Evolutionary conservation across 2,888 invertebrate genomes (phyloP).

Genomic region (Eupithecia vulgata): DNA sequence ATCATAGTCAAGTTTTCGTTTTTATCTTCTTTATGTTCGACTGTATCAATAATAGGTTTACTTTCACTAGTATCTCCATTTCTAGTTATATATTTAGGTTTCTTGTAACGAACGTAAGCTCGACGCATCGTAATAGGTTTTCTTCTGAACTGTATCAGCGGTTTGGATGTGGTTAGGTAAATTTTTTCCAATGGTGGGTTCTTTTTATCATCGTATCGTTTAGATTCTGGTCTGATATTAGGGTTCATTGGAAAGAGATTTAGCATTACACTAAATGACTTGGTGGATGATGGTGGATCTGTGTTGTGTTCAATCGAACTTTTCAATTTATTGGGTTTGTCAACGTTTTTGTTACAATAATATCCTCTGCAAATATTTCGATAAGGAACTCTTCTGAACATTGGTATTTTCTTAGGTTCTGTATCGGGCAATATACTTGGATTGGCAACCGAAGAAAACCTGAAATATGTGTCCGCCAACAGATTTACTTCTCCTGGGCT

Average conservation of each 20-base stretch:
- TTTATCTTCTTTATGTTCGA: conserved; percentile 36
- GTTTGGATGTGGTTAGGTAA: conserved; percentile 69
- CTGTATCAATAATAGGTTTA: conserved; percentile 29
- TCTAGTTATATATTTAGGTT: conserved; percentile 35
- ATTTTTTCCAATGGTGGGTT: conserved; percentile 57
- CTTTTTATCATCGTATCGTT: conserved; percentile 52
- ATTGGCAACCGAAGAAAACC: conserved; percentile 63
- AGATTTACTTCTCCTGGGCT: conserved; percentile 90
- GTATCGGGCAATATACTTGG: conserved; percentile 48
- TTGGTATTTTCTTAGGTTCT: conserved; percentile 53
- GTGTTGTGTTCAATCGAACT: conserved; percentile 45
- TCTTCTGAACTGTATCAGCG: conserved; percentile 69
- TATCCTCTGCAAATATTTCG: conserved; percentile 55
- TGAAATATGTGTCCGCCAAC: conserved; percentile 82
- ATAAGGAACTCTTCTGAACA: conserved; percentile 61
- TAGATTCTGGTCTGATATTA: conserved; percentile 48
- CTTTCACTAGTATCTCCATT: conserved; percentile 35
- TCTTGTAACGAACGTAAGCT: conserved; percentile 55
- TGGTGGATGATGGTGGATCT: conserved; percentile 53
- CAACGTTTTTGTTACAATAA: conserved; percentile 50
- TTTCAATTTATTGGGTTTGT: conserved; percentile 34
- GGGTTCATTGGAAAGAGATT: conserved; percentile 85
- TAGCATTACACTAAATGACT: conserved; percentile 86
- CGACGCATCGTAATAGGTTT: conserved; percentile 60
- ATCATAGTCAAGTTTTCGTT: conserved; percentile 81